Percentiles rank a stretch among this genome's conserved stretches.
Conservation (phyloP, 2,797 vertebrate genomes). For the Sardinella longiceps region DNA sequence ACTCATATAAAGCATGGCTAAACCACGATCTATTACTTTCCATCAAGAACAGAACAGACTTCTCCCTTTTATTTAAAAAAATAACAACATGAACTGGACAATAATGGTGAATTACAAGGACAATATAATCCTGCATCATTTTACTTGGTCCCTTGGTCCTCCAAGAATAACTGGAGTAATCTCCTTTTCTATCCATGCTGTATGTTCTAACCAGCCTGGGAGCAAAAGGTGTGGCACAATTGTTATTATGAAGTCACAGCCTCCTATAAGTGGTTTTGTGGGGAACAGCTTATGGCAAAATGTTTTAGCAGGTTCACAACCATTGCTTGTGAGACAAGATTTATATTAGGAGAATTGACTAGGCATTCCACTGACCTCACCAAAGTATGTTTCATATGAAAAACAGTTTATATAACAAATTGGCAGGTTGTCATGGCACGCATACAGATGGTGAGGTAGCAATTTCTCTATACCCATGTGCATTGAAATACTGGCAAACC, state of each 20-base stretch:
- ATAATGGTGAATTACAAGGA: not conserved
- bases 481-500: slow-evolving; percentile 17
- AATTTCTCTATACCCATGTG: slow-evolving; percentile 46
- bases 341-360: slow-evolving; percentile 70
- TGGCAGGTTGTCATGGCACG: slow-evolving; percentile 57
- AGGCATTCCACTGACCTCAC: slow-evolving; percentile 77
- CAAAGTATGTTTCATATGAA: slow-evolving; percentile 72
- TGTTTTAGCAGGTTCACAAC: slow-evolving; percentile 65
- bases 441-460: slow-evolving; percentile 52
- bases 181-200: not conserved
- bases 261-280: slow-evolving; percentile 48
- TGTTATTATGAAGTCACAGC: slow-evolving; percentile 45
- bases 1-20: not conserved
- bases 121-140: not conserved
- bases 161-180: not conserved
- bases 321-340: slow-evolving; percentile 65
- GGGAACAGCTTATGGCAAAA: slow-evolving; percentile 49
- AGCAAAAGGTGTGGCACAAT: not conserved
- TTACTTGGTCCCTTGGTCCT: not conserved
- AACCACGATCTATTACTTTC: not conserved
- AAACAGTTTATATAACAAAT: slow-evolving; percentile 73
- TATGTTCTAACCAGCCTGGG: not conserved
- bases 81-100: not conserved
- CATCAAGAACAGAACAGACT: not conserved
- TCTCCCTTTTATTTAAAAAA: not conserved